Base-by-base conservation (phyloP, 1,140 invertebrate genomes). In the Drosophila pruinosa region DNA sequence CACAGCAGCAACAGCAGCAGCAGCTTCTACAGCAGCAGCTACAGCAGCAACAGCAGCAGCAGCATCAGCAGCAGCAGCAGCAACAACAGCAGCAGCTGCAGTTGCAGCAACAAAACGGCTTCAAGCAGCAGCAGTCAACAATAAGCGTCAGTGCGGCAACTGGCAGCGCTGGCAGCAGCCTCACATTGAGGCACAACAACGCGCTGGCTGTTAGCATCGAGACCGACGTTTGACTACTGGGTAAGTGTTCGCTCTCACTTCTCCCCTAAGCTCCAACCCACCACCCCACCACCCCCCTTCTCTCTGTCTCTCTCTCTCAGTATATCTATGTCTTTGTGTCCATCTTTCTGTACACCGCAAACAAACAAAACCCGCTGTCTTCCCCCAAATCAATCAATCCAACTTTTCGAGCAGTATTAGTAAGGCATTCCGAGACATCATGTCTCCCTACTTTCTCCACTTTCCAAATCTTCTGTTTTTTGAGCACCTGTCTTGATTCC, bases 201-300 rank as follows among this genome's bases (percentile, higher is more conserved):
- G 91, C 91, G 61, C 77, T 91, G 68, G 94, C 95, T 91, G 95
- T 96, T 93, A 96, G 96, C 92, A 97, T 98, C 92, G 97, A 99
- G 93, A 99, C 98, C 93, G 97, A 99, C 94, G 97, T 98, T 95
- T 99, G 97, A 98, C 96, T 96, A 96, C 94, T 94, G 94, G 95
- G 96, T 97, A 93, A 94, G 93, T 92, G 56, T 69, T 62, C 50
- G 57, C 24, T 52, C 34, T 43, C 31, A 54, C 22, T 56, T 53
- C 65, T 36, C 15, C 62, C 54, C 48, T 12, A 17, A 63, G 43
- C 38, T 39, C 53, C 31, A 24, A 15, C 22, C 57, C 34, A 10
- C 5, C 14, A 31, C 34, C 15, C 17, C 22, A 56, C 12, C 19
- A 12, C 58, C 4, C 3, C 26, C 24, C 28, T 6, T 41, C 17